Evolutionary conservation across 2,888 invertebrate species (phyloP), one percentile per base, ranked within the genome.

Genomic region (Megalurothrips usitatus): DNA sequence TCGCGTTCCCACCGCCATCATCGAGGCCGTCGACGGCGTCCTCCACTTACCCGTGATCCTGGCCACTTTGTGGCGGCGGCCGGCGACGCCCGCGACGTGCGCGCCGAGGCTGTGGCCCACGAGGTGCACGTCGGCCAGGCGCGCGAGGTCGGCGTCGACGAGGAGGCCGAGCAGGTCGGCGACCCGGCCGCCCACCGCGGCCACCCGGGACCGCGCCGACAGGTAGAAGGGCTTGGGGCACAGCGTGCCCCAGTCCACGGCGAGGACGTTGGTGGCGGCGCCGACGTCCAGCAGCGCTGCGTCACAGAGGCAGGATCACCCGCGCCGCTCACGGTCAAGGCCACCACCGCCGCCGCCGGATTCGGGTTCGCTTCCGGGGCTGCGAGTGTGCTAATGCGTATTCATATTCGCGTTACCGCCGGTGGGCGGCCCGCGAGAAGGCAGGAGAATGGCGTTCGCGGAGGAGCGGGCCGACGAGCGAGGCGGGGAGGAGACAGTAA

Each of bases 81-180:
- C 88, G 58, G 88, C 88, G 47, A 85, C 86, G 2, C 88, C 89
- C 49, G 88, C 87, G 26, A 89, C 83, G 83, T 89, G 89, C 1
- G 87, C 89, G 2, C 89, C 89, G 63, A 89, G 86, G 84, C 89
- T 89, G 85, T 88, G 89, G 0, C 89, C 89, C 11, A 89, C 86
- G 11, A 89, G 83, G 81, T 89, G 89, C 28, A 88, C 84, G 63
- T 80, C 87, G 11, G 87, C 84, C 75, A 86, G 87, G 0, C 85
- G 84, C 0, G 85, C 82, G 10, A 87, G 87, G 0, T 84, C 84
- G 68, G 12, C 23, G 0, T 83, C 83, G n/a, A 83, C 85, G 23
- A 88, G 83, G 87, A 87, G 87, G 17, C 83, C 84, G 1, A 88
- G 82, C 82, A 88, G 87, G 78, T 86, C 84, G 0, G 87, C 87